Evolutionary conservation across 2,888 invertebrate species (phyloP), one percentile per base, ranked within the genome.

Genomic region (Mimas tiliae): DNA sequence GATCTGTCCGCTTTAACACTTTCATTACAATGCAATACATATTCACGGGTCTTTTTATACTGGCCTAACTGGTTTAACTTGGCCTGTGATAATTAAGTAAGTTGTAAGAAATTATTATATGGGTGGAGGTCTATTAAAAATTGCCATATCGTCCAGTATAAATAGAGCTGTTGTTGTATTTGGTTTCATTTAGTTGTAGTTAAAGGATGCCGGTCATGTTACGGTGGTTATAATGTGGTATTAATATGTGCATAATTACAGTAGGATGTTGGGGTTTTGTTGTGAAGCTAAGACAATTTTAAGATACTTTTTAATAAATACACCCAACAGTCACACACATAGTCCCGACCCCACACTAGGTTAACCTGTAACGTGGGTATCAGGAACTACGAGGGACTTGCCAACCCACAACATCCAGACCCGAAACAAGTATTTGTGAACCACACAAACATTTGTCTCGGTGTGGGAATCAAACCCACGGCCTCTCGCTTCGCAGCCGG

Each of bases 161-260:
- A 42, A 8, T 12, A 58, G 58, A 58, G 12, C 58, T 42, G 58
- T 58, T 19, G 38, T 16, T 19, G 19, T 4, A 16, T 12, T 16
- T 42, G 58, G 16, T 42, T 16, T 42, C 38, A 42, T 42, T 58
- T 58, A 12, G 38, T 42, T 50, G 19, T 58, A 42, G 42, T 42
- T 19, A 42, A 58, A 34, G 42, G 12, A 19, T 42, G 42, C 12
- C 16, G 58, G 42, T 42, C 58, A 42, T 19, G 58, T 58, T 42
- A 58, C 19, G 38, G 38, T 21, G 58, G 58, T 19, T 9, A 6
- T 58, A 19, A 38, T 55, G 38, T 42, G 42, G 38, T 38, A 19
- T 55, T 58, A 58, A 58, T 58, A 58, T 58, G 58, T 58, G 58
- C 58, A 58, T 58, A 58, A 58, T 53, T 58, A 58, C 4, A 34